A percentile compares a stretch with the other conserved stretches of the same genome.
phyloP scores from a whole-genome alignment of 2,113 vertebrate species.

The Myiopsitta monachus region DNA sequence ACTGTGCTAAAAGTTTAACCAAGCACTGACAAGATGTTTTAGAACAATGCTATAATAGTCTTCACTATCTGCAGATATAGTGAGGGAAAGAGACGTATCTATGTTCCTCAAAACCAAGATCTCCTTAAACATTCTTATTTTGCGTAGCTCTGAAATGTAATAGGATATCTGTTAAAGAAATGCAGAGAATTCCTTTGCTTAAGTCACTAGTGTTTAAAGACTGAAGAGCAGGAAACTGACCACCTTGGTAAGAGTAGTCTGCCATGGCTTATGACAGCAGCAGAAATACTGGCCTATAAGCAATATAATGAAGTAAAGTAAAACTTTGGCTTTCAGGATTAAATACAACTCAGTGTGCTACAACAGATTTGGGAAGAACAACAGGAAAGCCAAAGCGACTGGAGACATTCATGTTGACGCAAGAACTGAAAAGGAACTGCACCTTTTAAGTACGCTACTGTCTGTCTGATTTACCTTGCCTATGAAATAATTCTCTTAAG shows the following conservation, averaged over 20 bases:
- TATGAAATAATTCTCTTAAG: neutral
- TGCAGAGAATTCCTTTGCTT: neutral
- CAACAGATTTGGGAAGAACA: neutral
- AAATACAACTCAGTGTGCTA: neutral
- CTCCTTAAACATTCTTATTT: neutral
- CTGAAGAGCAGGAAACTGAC: neutral
- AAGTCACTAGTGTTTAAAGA: neutral
- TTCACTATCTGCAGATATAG: neutral
- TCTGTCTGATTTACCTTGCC: neutral
- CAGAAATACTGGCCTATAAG: neutral
- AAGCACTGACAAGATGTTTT: neutral
- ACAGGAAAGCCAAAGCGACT: neutral
- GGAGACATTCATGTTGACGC: neutral
- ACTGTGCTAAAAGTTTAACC: neutral
- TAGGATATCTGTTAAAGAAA: neutral
- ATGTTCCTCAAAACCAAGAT: neutral
- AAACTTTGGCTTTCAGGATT: neutral
- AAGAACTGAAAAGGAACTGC: neutral
- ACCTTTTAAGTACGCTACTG: neutral
- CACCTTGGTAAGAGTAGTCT: neutral
- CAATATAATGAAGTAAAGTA: neutral
- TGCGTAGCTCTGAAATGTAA: neutral
- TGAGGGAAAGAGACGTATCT: neutral
- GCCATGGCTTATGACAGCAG: neutral
- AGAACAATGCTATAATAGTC: neutral